A percentile compares a stretch with the other conserved stretches of the same genome.
phyloP scores from a whole-genome alignment of 53 echinoderm and acorn worm species.

The Glandiceps talaboti region DNA sequence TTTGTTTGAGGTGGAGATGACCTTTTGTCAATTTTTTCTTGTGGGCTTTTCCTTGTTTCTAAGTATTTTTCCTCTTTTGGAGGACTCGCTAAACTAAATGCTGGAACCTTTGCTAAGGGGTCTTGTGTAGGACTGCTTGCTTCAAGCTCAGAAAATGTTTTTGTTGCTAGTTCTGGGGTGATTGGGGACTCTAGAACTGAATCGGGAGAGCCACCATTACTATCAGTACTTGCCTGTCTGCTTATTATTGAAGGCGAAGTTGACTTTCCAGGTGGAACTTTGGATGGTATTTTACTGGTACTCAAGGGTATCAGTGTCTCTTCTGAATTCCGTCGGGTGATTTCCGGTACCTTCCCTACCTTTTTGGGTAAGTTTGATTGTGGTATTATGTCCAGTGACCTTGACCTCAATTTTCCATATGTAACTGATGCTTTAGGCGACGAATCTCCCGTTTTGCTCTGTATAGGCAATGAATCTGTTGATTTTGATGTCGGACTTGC shows the following conservation, averaged over 20 bases:
- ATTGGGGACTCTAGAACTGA: background rate
- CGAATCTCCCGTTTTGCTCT: background rate
- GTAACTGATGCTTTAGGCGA: background rate
- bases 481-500: background rate
- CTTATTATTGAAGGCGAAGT: background rate
- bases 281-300: background rate
- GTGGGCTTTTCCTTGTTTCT: background rate
- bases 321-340: background rate
- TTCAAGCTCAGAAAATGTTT: background rate
- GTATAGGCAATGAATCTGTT: background rate
- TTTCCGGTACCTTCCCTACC: background rate
- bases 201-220: background rate
- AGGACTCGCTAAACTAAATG: background rate
- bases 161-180: background rate
- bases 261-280: background rate
- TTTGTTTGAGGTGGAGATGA: background rate
- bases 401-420: background rate
- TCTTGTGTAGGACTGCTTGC: background rate
- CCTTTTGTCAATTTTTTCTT: background rate
- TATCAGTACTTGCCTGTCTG: background rate
- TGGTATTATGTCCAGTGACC: background rate
- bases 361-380: background rate
- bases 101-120: background rate
- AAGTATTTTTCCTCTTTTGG: background rate
- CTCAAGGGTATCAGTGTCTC: background rate